These are phyloP conservation scores for Drosophila planitibia DNA, from an alignment of 2,888 invertebrate species.

Conservation along the genomic window DNA sequence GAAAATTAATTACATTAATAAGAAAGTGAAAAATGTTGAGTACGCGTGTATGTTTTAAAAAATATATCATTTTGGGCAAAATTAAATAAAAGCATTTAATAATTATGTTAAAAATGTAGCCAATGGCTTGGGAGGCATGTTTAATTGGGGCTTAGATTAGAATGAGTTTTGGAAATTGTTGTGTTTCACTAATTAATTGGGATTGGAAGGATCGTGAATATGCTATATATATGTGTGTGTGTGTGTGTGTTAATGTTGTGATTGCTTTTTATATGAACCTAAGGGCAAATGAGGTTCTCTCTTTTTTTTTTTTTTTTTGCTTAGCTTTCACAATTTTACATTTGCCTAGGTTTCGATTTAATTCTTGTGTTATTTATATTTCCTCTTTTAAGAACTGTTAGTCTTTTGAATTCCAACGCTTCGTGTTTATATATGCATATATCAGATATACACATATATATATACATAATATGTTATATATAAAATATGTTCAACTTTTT, in stretches of 20 bases:
- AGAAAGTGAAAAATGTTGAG: constrained; percentile 42
- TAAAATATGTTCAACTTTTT: constrained; percentile 72
- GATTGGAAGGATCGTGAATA: constrained; percentile 57
- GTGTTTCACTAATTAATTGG: constrained; percentile 42
- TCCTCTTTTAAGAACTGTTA: constrained; percentile 73
- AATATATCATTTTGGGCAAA: constrained; percentile 1
- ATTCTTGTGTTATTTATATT: constrained; percentile 16
- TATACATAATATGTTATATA: constrained; percentile 67
- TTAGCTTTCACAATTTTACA: background rate
- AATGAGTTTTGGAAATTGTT: constrained; percentile 29
- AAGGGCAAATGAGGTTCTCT: constrained; percentile 1
- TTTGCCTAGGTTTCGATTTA: constrained; percentile 5
- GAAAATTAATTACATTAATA: constrained; percentile 56
- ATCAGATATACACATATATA: constrained; percentile 57
- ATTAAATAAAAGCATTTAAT: constrained; percentile 15
- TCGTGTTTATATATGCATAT: constrained; percentile 45
- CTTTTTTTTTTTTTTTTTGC: background rate
- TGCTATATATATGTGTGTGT: constrained; percentile 2
- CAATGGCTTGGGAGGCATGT: constrained; percentile 67
- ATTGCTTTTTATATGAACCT: constrained; percentile 23
- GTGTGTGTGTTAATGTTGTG: constrained; percentile 18
- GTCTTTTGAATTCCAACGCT: constrained; percentile 78
- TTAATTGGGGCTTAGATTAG: constrained; percentile 37
- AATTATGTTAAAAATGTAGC: constrained; percentile 46
- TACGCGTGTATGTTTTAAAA: constrained; percentile 1